Evolutionary conservation across 2,797 vertebrate species (phyloP).

Genomic region (Chiroxiphia lanceolata): DNA sequence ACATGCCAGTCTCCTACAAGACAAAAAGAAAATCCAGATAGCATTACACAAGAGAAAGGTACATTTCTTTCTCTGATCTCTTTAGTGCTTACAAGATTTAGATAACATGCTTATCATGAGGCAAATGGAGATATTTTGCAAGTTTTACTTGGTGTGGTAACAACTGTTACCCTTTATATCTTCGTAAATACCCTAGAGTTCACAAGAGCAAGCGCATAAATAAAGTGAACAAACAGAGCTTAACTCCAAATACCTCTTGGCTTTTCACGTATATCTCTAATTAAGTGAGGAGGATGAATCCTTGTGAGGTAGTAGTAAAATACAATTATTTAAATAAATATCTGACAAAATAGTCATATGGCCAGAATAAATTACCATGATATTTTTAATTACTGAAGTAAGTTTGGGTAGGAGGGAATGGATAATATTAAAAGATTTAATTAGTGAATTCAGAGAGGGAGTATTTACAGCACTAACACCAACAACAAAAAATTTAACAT

Average conservation of each 20-base stretch:
- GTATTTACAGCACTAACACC: constrained; percentile 42
- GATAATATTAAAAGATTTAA: constrained; percentile 45
- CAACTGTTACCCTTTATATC: constrained; percentile 51
- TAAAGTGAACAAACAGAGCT: constrained; percentile 9
- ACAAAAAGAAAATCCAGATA: constrained; percentile 57
- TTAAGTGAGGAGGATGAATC: constrained; percentile 2
- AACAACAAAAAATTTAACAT: constrained; percentile 33
- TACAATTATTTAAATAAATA: constrained; percentile 43
- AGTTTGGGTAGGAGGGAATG: constrained; percentile 26
- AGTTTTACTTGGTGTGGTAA: constrained; percentile 62
- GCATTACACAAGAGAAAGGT: constrained; percentile 68
- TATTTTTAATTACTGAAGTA: constrained; percentile 17
- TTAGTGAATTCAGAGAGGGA: constrained; percentile 31
- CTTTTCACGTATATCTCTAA: constrained; percentile 21
- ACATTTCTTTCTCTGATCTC: constrained; percentile 64
- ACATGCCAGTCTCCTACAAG: not conserved
- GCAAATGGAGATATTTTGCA: constrained; percentile 51
- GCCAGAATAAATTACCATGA: constrained; percentile 1
- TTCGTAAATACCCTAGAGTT: constrained; percentile 52
- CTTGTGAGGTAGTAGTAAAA: constrained; percentile 32
- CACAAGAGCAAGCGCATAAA: constrained; percentile 3
- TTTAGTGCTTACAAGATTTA: constrained; percentile 58
- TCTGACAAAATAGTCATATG: not conserved
- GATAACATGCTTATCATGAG: constrained; percentile 62
- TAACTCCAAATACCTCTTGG: constrained; percentile 16